Base-by-base conservation (phyloP, 1,140 invertebrate genomes). In the Dendrolimus punctatus region DNA sequence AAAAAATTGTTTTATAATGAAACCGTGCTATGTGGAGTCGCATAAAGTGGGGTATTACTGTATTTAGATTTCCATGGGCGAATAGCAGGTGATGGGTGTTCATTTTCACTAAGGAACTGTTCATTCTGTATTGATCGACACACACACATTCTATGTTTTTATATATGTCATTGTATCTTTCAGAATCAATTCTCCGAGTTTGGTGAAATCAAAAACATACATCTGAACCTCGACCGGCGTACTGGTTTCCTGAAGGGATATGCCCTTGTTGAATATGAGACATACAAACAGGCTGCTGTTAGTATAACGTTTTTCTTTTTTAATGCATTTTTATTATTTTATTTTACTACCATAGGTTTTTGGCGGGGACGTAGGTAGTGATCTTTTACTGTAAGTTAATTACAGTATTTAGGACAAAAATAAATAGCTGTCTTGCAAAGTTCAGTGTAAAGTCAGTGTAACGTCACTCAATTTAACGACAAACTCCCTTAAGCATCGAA, bases 221-320 rank as follows among this genome's bases (percentile, higher is more conserved):
- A 98, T 81, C 89, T 99, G 37, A 99, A 99, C 88, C 89, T 99
- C 43, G 98, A 99, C 81, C 89, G 98, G 64, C 90, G 98, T 57
- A 99, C 98, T n/a, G 98, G 98, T 3, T 99, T 98, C 87, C 87
- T 99, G 2, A 99, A 99, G 87, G 96, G 98, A 23, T 99, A 99
- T 86, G 96, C 97, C 38, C 88, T 99, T 6, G 95, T 99, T 38
- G 98, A 99, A 81, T 99, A 96, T 87, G 97, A 98, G 78, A 97
- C 96, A 2, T 98, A 96, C 77, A 98, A 98, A 80, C 97, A 99
- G 87, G 98, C 98, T 23, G 91, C 95, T 63, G 92, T 93, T 53
- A 78, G 80, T 71, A 9, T 38, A n/a, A 6, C 43, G 53, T 38
- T 41, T 56, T 42, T 48, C 46, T 49, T 42, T 38, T 5, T 8